These are phyloP conservation scores for Amblyopsis rosae DNA, from an alignment of 2,113 vertebrate genomes.

Conservation along the genomic window DNA sequence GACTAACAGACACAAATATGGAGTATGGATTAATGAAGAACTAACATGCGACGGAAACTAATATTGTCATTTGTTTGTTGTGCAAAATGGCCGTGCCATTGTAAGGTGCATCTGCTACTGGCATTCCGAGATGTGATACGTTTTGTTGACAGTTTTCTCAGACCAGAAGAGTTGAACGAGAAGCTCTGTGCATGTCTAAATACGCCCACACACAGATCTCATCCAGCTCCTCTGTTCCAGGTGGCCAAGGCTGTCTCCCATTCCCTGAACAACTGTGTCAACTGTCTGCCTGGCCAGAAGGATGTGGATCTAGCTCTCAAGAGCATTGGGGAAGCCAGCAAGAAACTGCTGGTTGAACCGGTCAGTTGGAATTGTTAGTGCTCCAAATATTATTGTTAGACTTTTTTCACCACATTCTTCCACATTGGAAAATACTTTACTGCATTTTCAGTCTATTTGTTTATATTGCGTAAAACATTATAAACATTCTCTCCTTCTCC, in stretches of 20 bases:
- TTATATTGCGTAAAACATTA: not conserved
- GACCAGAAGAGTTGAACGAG: too few relatives aligned
- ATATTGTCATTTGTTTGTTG: too few relatives aligned
- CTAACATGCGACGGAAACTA: not conserved
- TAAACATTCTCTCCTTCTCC: not conserved
- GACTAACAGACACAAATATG: not conserved
- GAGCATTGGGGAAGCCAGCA: conserved; percentile 97
- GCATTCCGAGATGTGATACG: conserved; percentile 3
- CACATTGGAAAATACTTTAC: too few relatives aligned
- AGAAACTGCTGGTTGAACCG: conserved; percentile 93
- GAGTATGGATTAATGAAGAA: not conserved
- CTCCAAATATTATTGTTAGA: not conserved
- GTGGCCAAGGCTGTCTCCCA: conserved; percentile 98
- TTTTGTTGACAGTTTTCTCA: not conserved
- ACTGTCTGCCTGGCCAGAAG: conserved; percentile 97
- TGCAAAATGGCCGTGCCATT: too few relatives aligned
- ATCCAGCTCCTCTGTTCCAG: conserved; percentile 67
- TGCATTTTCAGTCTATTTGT: not conserved
- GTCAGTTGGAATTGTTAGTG: conserved; percentile 73
- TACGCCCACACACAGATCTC: not conserved
- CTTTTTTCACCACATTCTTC: not conserved
- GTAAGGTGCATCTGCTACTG: conserved; percentile 7
- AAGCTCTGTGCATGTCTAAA: too few relatives aligned
- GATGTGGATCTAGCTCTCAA: conserved; percentile 97
- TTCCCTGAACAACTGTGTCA: conserved; percentile 97